These are phyloP conservation scores for Tetanocera ferruginea DNA, from an alignment of 2,888 invertebrate genomes.

Conservation along the genomic window DNA sequence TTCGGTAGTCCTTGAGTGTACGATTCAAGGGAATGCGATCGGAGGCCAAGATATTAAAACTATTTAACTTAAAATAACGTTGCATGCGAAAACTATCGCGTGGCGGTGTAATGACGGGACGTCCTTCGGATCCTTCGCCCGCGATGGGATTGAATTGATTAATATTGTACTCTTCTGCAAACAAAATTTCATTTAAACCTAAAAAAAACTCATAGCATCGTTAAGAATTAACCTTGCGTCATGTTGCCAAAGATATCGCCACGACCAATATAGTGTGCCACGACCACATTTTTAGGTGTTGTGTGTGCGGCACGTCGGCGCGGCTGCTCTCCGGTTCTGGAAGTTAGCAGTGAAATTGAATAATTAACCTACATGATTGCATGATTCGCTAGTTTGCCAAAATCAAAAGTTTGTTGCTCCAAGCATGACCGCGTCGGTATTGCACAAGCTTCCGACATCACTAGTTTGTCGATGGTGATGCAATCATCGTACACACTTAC, in stretches of 20 bases:
- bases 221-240: slow-evolving; percentile 74
- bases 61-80: slow-evolving; percentile 85
- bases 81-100: slow-evolving; percentile 83
- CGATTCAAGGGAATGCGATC: slow-evolving; percentile 90
- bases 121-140: slow-evolving; percentile 83
- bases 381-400: not conserved
- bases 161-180: slow-evolving; percentile 73
- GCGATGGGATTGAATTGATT: slow-evolving; percentile 83
- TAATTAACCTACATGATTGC: not conserved
- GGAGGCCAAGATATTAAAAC: slow-evolving; percentile 89
- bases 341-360: slow-evolving; percentile 1
- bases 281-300: slow-evolving; percentile 74
- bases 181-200: not conserved
- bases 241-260: slow-evolving; percentile 84
- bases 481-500: slow-evolving; percentile 6
- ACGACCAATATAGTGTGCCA: slow-evolving; percentile 90
- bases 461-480: not conserved
- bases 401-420: not conserved
- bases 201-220: not conserved
- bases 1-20: slow-evolving; percentile 85
- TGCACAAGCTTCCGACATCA: not conserved
- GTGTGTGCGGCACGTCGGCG: slow-evolving; percentile 52
- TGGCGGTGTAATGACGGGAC: slow-evolving; percentile 82
- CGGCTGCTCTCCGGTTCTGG: slow-evolving; percentile 55
- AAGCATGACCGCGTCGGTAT: not conserved